phyloP scores from a whole-genome alignment of 1,140 invertebrate genomes.

The Chrysopa pallens region DNA sequence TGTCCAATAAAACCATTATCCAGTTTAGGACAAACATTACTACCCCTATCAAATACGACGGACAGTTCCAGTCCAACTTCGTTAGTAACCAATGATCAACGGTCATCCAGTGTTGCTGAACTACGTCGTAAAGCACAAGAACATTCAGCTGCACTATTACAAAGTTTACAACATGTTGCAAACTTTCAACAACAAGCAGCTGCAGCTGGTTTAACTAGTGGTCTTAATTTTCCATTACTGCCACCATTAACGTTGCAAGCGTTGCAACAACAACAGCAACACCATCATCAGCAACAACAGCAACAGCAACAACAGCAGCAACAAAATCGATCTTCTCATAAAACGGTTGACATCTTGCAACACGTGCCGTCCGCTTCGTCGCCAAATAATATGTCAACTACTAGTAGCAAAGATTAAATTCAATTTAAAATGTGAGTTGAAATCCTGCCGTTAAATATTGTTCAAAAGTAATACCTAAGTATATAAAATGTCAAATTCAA shows the following conservation, averaged over 20 bases:
- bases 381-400: too few species aligned
- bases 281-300: slow-evolving; percentile 11
- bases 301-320: slow-evolving; percentile 2
- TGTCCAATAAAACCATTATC: slow-evolving; percentile 46
- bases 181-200: slow-evolving; percentile 29
- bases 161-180: slow-evolving; percentile 41
- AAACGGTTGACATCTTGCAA: too few species aligned
- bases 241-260: slow-evolving; percentile 28
- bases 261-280: slow-evolving; percentile 14
- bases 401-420: too few species aligned
- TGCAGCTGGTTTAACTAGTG: slow-evolving; percentile 29
- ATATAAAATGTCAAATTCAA: too few species aligned
- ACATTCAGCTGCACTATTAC: slow-evolving; percentile 68
- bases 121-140: slow-evolving; percentile 76
- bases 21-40: slow-evolving; percentile 13
- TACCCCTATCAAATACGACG: slow-evolving; percentile 8
- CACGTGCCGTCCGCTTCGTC: too few species aligned
- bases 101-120: slow-evolving; percentile 72
- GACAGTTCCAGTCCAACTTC: slow-evolving; percentile 12
- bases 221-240: slow-evolving; percentile 21
- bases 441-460: too few species aligned
- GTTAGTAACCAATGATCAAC: slow-evolving; percentile 27
- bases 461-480: too few species aligned
- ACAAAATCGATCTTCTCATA: not conserved
- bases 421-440: too few species aligned